Conservation (phyloP, 2,888 invertebrate species). For the Stenoptilia bipunctidactyla region DNA sequence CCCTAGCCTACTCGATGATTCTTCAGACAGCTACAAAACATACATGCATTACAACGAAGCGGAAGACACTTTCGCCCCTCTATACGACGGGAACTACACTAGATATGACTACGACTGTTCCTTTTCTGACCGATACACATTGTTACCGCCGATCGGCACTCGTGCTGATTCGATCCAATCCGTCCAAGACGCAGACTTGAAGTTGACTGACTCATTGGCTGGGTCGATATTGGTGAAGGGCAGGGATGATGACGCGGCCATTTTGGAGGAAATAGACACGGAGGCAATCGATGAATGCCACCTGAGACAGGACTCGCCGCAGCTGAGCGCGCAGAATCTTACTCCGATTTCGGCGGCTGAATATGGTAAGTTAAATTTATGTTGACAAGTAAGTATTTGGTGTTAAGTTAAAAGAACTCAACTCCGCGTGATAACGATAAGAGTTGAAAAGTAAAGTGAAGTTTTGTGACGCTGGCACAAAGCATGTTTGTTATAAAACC, state of each 20-base stretch:
- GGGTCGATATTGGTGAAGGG: conserved; percentile 32
- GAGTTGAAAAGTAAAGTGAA: too few species aligned
- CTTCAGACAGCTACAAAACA: conserved; percentile 18
- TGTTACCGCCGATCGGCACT: conserved; percentile 38
- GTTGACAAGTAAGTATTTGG: too few species aligned
- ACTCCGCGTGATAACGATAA: too few species aligned
- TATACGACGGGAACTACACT: conserved; percentile 38
- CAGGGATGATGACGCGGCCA: conserved; percentile 26
- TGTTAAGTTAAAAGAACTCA: too few species aligned
- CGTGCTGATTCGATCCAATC: conserved; percentile 28
- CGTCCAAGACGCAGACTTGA: conserved; percentile 21
- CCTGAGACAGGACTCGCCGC: conserved; percentile 21
- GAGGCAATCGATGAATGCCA: conserved; percentile 15
- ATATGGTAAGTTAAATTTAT: conserved; percentile 36
- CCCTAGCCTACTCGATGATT: conserved; percentile 36
- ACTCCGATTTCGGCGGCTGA: conserved; percentile 32
- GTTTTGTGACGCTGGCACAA: too few species aligned
- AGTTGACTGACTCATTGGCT: conserved; percentile 25
- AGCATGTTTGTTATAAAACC: too few species aligned
- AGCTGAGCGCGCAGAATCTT: conserved; percentile 23
- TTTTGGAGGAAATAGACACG: conserved; percentile 37
- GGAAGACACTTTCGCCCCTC: conserved; percentile 32
- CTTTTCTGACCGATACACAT: conserved; percentile 37
- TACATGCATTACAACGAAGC: conserved; percentile 27
- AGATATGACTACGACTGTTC: conserved; percentile 44